These are phyloP conservation scores for Neodon shergylaensis DNA, from an alignment of 2,113 vertebrate genomes.

Conservation along the genomic window DNA sequence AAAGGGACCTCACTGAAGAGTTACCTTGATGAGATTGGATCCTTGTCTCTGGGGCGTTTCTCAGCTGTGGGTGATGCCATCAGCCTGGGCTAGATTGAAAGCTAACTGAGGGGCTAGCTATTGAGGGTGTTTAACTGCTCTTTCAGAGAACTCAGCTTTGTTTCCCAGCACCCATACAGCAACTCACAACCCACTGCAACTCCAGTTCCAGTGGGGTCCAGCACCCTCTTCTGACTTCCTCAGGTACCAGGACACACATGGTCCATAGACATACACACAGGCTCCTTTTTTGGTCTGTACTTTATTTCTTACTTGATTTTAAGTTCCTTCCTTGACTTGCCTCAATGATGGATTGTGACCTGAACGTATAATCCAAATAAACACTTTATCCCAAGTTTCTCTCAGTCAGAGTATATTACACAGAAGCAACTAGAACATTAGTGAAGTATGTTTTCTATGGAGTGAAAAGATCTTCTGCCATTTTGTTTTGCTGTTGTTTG, in stretches of 20 bases:
- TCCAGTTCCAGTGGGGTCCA: not conserved
- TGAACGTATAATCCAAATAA: not conserved
- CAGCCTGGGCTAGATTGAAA: not conserved
- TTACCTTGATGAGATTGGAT: not conserved
- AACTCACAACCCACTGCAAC: not conserved
- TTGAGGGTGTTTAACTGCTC: too few relatives aligned
- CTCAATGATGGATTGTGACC: not conserved
- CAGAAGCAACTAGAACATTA: not conserved
- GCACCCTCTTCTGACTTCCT: not conserved
- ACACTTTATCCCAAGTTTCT: not conserved
- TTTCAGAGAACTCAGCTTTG: not conserved
- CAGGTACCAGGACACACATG: not conserved
- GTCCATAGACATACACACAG: not conserved
- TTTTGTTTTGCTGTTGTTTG: not conserved
- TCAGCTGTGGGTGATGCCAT: not conserved
- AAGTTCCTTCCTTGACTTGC: not conserved
- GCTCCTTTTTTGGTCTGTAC: not conserved
- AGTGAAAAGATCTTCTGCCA: not conserved
- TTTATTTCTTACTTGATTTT: not conserved
- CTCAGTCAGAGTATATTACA: not conserved
- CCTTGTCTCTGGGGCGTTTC: not conserved
- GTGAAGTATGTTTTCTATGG: not conserved
- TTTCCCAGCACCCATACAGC: not conserved
- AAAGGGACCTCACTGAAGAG: not conserved
- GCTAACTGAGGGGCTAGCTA: not conserved